phyloP scores from a whole-genome alignment of 2,888 invertebrate genomes.

The Silvanus unidentatus region DNA sequence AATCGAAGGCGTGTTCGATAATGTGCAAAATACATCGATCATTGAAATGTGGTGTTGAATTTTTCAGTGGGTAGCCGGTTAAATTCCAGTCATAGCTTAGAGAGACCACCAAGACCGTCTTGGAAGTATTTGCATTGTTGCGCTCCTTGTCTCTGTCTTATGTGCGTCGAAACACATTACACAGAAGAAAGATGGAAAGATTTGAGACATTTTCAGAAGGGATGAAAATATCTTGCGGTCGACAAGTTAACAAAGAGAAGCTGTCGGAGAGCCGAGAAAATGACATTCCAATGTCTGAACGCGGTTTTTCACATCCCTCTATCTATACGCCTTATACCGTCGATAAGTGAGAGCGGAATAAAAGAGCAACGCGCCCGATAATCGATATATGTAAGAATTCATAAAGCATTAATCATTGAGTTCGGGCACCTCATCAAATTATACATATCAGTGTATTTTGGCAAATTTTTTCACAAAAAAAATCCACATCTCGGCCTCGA shows the following conservation, averaged over 20 bases:
- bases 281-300: conserved; percentile 38
- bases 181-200: conserved; percentile 16
- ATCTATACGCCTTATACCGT: conserved; percentile 2
- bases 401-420: conserved; percentile 6
- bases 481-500: no score
- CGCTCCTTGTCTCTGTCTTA: conserved; percentile 18
- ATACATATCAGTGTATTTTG: no score
- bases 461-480: no score
- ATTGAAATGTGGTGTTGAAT: conserved; percentile 13
- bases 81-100: conserved; percentile 4
- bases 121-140: conserved; percentile 19
- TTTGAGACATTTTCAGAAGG: conserved; percentile 27
- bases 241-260: conserved; percentile 38
- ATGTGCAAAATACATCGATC: conserved; percentile 12
- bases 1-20: no score
- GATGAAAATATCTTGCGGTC: conserved; percentile 38
- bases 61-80: conserved; percentile 5
- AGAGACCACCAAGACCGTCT: conserved; percentile 8
- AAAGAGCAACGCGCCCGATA: conserved; percentile 3
- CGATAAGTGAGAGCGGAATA: neutral
- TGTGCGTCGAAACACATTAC: conserved; percentile 7
- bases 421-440: neutral
- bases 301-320: conserved; percentile 24
- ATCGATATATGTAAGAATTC: conserved; percentile 20
- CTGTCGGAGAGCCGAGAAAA: conserved; percentile 35